Base-by-base conservation (phyloP, 2,888 invertebrate genomes). In the Drosophila cracens region DNA sequence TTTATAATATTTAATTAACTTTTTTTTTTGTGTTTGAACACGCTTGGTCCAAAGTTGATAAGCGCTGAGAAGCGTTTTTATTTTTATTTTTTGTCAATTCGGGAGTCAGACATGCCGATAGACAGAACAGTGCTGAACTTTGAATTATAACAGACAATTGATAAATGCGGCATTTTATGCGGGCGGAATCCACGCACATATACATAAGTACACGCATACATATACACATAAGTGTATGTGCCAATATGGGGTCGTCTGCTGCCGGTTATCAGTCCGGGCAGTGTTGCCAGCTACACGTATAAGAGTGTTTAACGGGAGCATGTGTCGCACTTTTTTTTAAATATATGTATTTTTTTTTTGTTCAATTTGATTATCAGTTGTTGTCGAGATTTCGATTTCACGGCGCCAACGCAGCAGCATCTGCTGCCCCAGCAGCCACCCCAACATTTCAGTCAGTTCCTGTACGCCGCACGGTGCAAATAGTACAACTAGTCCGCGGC, bases 381-480 rank as follows among this genome's bases (percentile, higher is more conserved):
- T 83, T 85, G 85, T 79, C 63, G 78, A 86, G 85, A 88, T 88
- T 85, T 78, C 76, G 74, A 90, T 71, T 85, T 80, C 48, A 80
- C 73, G 73, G 90, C 38, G 38, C 54, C 36, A 56, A 56, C 36
- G 56, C 40, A 56, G 40, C 83, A 71, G 73, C 86, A 75, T 57
- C 73, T 53, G 71, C 74, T 66, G 79, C 79, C 64, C 40, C 54
- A 49, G 40, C 69, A 64, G 73, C 71, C 70, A 75, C 52, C 57
- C 57, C 38, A 52, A 57, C 60, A 58, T 43, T 81, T 87, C 75
- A 89, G 90, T 86, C 87, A 87, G 87, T 87, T 87, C 87, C 87
- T 87, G 90, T 81, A 71, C 85, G 89, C 73, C 87, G 80, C 74
- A 67, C 80, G 83, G 90, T 89, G 89, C 77, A 70, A 81, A 87